Evolutionary conservation across 2,797 vertebrate genomes (phyloP), one percentile per base, ranked within the genome.

Genomic region (Heteromormyrus szaboi): DNA sequence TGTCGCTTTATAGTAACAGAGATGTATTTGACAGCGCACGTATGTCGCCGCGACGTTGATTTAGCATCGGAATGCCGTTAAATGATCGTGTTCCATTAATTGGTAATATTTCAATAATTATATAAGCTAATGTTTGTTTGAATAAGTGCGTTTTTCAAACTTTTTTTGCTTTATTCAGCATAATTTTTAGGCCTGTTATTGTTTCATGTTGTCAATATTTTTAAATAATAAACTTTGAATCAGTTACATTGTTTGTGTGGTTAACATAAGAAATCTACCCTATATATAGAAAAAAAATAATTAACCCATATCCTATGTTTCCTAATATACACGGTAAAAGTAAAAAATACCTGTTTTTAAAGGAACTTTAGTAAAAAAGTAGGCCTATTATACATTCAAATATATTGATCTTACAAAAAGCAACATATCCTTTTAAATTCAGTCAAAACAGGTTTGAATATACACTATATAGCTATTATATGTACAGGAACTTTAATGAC

Each of bases 1-100:
- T 94, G 91, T 93, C 92, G 59, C 89, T 88, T 91, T 89, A 91
- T 91, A 94, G 95, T 94, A 95, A 33, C 12, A 96, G 93, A 96
- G 93, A 93, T 93, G 93, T 93, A 93, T 95, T 95, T 93, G 93
- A 85, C 12, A 37, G 51, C 25, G 83, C 86, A n/a, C 33, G 81
- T 17, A 33, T 14, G 12, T 37, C 33, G 68, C 68, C 5, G 54
- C 53, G 54, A n/a, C 29, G 4, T 65, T 29, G 59, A 65, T 65
- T 65, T 68, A 68, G 3, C 25, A 68, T 68, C 25, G 62, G 22
- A 68, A 68, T 68, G 25, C 25, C 0, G 9, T 68, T 29, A 29
- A 68, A 33, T 29, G 62, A 68, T 29, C 9, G 3, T 9, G 9
- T 68, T 68, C 62, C 9, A 68, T 29, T 68, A 1, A 68, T 29